A percentile compares a stretch with the other conserved stretches of the same genome.
Evolutionary conservation across 2,888 invertebrate species (phyloP).

Genomic region (Onchidella celtica): DNA sequence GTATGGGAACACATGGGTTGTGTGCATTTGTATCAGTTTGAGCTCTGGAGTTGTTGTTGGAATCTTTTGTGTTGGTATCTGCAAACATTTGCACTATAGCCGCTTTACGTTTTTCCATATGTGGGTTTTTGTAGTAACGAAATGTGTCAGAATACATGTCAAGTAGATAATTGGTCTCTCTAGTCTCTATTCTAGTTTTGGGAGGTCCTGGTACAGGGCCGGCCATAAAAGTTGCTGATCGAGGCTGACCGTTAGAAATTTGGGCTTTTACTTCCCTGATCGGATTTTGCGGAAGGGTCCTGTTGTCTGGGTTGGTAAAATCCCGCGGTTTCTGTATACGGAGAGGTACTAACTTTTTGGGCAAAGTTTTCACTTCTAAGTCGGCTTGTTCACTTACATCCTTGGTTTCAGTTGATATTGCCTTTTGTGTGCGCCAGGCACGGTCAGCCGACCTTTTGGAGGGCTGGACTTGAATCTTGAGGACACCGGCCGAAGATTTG

Average conservation of each 20-base stretch:
- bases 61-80: constrained; percentile 18
- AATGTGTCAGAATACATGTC: constrained; percentile 17
- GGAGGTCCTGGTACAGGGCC: no score
- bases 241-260: not conserved
- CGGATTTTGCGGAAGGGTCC: constrained; percentile 5
- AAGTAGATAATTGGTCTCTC: not conserved
- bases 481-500: constrained; percentile 4
- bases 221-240: not conserved
- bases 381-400: not conserved
- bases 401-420: not conserved
- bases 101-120: not conserved
- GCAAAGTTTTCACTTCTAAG: not conserved
- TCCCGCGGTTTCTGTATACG: not conserved
- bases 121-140: not conserved
- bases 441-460: constrained; percentile 1
- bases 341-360: constrained; percentile 12
- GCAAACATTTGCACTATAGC: constrained; percentile 16
- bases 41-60: not conserved
- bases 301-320: constrained; percentile 7
- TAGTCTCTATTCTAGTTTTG: not conserved
- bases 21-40: no score
- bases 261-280: constrained; percentile 3
- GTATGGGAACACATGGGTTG: no score
- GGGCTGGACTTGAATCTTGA: constrained; percentile 19
- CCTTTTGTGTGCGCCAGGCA: constrained; percentile 19